Evolutionary conservation across 2,888 invertebrate species (phyloP).

Genomic region (Tenthredo mesomela): DNA sequence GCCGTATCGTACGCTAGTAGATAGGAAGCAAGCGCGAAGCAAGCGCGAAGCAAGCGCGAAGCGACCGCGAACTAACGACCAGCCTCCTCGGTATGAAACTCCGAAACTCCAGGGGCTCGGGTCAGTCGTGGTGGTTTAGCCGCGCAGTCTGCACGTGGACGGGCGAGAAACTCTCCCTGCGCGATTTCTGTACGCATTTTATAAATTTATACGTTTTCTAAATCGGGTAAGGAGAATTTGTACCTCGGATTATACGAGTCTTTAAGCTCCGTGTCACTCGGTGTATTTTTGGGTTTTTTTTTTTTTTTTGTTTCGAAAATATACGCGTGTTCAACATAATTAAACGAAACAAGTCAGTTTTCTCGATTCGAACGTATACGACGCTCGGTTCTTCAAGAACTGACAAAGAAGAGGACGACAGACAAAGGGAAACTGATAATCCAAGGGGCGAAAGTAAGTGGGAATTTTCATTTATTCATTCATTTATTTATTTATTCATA

Average conservation of each 20-base stretch:
- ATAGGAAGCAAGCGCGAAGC: too few species aligned
- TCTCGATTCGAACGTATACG: too few species aligned
- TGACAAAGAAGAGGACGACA: background rate
- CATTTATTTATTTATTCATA: background rate
- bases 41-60: background rate
- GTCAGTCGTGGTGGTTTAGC: slow-evolving; percentile 45
- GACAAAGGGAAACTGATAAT: background rate
- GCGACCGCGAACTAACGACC: slow-evolving; percentile 2
- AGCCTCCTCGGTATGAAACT: slow-evolving; percentile 1
- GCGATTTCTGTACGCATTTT: background rate
- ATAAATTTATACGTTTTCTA: background rate
- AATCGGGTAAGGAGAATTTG: background rate
- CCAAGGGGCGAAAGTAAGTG: background rate
- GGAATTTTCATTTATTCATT: background rate
- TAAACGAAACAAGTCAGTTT: background rate
- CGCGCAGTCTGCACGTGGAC: slow-evolving; percentile 30
- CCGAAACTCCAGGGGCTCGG: slow-evolving; percentile 26
- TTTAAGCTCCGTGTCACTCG: too few species aligned
- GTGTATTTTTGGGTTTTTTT: background rate
- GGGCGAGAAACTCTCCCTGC: background rate
- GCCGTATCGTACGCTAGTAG: background rate
- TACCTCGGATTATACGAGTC: background rate
- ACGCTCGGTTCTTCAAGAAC: background rate
- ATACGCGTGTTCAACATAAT: background rate
- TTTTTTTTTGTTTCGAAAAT: background rate